These are phyloP conservation scores for Plebejus melissa DNA, from an alignment of 2,888 invertebrate genomes.

Conservation along the genomic window DNA sequence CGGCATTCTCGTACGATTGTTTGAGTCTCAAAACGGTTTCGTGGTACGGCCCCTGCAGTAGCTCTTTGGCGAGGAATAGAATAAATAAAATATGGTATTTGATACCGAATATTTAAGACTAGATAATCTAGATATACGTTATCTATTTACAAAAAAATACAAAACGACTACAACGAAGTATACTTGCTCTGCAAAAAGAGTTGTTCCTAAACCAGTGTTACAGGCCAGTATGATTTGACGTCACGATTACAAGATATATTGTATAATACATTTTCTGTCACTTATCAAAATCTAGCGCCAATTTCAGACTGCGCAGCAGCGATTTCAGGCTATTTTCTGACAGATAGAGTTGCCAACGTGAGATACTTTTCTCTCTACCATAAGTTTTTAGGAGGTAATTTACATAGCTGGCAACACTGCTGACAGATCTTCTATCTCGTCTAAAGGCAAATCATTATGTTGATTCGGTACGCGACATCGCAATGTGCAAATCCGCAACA, in stretches of 20 bases:
- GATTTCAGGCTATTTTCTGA: too few relatives aligned
- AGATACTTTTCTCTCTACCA: too few relatives aligned
- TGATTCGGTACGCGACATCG: background rate
- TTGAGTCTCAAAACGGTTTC: too few relatives aligned
- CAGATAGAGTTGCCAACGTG: too few relatives aligned
- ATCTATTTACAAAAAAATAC: slow-evolving; percentile 11
- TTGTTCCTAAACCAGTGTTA: background rate
- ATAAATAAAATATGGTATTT: slow-evolving; percentile 31
- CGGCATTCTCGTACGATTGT: too few relatives aligned
- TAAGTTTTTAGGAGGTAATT: background rate
- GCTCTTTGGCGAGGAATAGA: slow-evolving; percentile 34
- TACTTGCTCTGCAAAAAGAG: slow-evolving; percentile 5
- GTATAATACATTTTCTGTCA: background rate
- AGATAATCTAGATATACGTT: slow-evolving; percentile 25
- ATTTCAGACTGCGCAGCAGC: too few relatives aligned
- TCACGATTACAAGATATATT: background rate
- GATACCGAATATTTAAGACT: slow-evolving; percentile 34
- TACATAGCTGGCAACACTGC: background rate
- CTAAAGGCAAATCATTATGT: background rate
- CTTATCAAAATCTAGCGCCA: too few relatives aligned
- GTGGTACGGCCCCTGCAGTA: too few relatives aligned
- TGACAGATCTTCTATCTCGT: background rate
- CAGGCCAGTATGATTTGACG: background rate
- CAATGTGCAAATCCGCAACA: too few relatives aligned
- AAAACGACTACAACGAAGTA: slow-evolving; percentile 1